phyloP scores from a whole-genome alignment of 2,113 vertebrate genomes.

The Pitta sordida region DNA sequence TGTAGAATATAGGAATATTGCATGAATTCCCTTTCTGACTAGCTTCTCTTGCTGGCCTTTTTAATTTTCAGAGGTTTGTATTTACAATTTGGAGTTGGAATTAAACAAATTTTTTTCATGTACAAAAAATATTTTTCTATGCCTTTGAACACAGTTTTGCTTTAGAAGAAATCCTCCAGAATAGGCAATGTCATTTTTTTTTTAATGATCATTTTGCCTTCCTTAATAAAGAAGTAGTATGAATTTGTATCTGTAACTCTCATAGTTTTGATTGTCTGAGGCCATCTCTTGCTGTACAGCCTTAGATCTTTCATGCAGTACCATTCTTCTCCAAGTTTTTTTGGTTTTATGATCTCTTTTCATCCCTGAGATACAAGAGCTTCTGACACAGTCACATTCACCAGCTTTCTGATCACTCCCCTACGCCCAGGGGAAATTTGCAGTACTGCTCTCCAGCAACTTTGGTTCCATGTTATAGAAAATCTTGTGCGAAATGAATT shows the following conservation, averaged over 20 bases:
- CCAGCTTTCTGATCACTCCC: not conserved
- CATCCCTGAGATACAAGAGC: not conserved
- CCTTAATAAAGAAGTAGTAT: not conserved
- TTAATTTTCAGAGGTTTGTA: not conserved
- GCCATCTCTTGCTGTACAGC: not conserved
- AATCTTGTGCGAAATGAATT: not conserved
- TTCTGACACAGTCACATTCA: not conserved
- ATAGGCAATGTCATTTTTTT: rapidly evolving
- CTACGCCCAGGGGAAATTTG: not conserved
- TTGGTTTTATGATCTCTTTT: not conserved
- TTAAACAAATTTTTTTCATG: not conserved
- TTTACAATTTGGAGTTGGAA: not conserved
- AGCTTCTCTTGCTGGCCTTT: not conserved
- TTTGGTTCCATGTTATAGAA: not conserved
- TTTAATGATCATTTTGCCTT: not conserved
- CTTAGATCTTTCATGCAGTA: not conserved
- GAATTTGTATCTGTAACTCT: not conserved
- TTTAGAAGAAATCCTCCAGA: not conserved
- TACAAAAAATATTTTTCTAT: not conserved
- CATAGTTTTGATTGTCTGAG: not conserved
- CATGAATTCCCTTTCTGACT: not conserved
- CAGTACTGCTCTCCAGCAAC: rapidly evolving
- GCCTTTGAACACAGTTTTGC: not conserved
- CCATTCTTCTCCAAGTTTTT: not conserved
- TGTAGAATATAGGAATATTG: not conserved